These are phyloP conservation scores for Channallabes apus DNA, from an alignment of 2,797 vertebrate genomes.

Conservation along the genomic window DNA sequence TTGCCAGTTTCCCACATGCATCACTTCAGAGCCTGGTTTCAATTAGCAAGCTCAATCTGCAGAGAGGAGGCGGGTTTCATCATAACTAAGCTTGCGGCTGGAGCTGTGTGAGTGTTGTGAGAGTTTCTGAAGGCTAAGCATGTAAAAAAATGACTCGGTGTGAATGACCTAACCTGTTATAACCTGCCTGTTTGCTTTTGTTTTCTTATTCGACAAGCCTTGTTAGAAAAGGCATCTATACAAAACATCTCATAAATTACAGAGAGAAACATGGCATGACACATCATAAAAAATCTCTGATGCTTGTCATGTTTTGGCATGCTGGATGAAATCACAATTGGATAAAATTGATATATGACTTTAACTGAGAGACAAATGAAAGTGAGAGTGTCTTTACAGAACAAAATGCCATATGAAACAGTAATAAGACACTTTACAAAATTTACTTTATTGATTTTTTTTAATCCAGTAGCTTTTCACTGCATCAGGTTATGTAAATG, in stretches of 20 bases:
- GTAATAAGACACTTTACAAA: background rate
- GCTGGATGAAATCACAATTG: background rate
- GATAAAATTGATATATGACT: background rate
- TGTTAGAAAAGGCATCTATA: background rate
- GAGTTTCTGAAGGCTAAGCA: slow-evolving; percentile 30
- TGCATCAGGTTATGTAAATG: background rate
- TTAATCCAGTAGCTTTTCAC: background rate
- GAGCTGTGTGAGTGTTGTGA: slow-evolving; percentile 25
- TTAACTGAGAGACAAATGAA: background rate
- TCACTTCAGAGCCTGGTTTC: slow-evolving; percentile 47
- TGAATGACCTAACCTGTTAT: slow-evolving; percentile 26
- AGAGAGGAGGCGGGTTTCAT: slow-evolving; percentile 25
- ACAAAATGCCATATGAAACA: background rate
- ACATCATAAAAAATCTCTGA: background rate
- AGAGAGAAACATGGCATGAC: slow-evolving; percentile 6
- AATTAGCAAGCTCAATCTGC: slow-evolving; percentile 17
- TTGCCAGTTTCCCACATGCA: slow-evolving; percentile 39
- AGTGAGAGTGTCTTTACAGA: background rate
- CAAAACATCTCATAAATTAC: slow-evolving; percentile 3
- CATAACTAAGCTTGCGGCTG: slow-evolving; percentile 1
- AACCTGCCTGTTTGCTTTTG: slow-evolving; percentile 31
- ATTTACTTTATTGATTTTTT: background rate
- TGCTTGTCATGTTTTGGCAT: slow-evolving; percentile 28
- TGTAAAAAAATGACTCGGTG: slow-evolving; percentile 31
- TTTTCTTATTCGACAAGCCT: slow-evolving; percentile 3